Evolutionary conservation across 2,113 vertebrate genomes (phyloP).

Genomic region (Pedetes capensis): DNA sequence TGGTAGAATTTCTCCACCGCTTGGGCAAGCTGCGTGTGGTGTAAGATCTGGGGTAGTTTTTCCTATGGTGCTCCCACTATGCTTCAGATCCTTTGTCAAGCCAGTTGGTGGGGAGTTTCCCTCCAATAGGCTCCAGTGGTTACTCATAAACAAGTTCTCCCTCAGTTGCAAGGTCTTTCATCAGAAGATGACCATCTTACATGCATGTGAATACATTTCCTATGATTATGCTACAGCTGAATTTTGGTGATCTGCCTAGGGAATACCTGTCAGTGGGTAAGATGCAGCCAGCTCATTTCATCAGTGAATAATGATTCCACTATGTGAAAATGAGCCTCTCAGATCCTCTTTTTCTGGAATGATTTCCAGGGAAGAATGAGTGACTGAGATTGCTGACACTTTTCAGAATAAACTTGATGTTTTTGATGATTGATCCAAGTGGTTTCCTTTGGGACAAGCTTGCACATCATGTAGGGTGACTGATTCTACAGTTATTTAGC

Average conservation of each 20-base stretch:
- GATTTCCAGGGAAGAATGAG: constrained; percentile 50
- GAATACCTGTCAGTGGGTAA: constrained; percentile 71
- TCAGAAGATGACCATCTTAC: constrained; percentile 62
- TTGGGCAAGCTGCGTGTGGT: constrained; percentile 24
- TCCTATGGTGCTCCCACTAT: background rate
- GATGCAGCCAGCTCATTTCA: constrained; percentile 57
- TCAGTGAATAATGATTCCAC: constrained; percentile 45
- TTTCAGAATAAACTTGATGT: background rate
- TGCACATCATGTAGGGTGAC: constrained; percentile 4
- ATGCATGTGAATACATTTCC: constrained; percentile 48
- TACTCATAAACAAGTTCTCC: constrained; percentile 56
- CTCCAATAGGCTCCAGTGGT: constrained; percentile 26
- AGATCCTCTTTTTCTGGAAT: constrained; percentile 34
- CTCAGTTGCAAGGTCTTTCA: constrained; percentile 51
- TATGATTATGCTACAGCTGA: constrained; percentile 72
- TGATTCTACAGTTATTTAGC: background rate
- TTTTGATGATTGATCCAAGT: constrained; percentile 38
- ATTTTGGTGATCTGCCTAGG: constrained; percentile 74
- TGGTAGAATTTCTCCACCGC: constrained; percentile 17
- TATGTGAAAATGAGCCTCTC: constrained; percentile 42
- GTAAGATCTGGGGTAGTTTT: background rate
- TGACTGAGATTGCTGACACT: constrained; percentile 20
- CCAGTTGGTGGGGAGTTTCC: background rate
- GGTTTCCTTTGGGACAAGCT: constrained; percentile 8
- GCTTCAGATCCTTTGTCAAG: constrained; percentile 15